Conservation (phyloP, 2,888 invertebrate genomes). For the Apeira syringaria region DNA sequence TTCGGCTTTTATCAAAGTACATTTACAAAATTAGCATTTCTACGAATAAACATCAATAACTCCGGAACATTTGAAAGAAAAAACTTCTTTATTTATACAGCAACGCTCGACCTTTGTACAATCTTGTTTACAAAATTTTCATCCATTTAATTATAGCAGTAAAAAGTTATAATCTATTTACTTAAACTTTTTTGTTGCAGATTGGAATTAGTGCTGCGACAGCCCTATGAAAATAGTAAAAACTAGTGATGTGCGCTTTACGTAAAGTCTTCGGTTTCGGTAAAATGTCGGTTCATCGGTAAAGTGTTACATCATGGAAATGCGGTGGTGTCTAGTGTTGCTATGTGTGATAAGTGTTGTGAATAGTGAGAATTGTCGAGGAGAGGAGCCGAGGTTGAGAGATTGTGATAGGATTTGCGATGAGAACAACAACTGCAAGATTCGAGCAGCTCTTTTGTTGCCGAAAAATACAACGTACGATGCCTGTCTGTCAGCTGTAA, state of each 20-base stretch:
- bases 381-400: constrained; percentile 55
- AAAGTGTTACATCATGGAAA: constrained; percentile 38
- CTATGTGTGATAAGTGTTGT: constrained; percentile 38
- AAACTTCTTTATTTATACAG: constrained; percentile 8
- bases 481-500: constrained; percentile 80
- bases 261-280: constrained; percentile 3
- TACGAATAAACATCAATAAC: constrained; percentile 2
- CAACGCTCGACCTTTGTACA: constrained; percentile 10
- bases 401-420: constrained; percentile 79
- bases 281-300: constrained; percentile 23
- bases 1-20: not conserved
- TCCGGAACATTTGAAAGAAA: constrained; percentile 5
- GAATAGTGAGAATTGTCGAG: constrained; percentile 61
- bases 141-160: constrained; percentile 7
- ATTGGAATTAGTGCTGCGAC: constrained; percentile 1
- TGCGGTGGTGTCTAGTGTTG: constrained; percentile 54
- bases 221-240: not conserved
- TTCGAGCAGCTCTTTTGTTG: constrained; percentile 86
- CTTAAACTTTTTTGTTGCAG: constrained; percentile 16
- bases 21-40: constrained; percentile 6
- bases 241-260: constrained; percentile 16
- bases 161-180: not conserved
- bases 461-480: constrained; percentile 83
- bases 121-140: constrained; percentile 15
- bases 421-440: constrained; percentile 77